These are phyloP conservation scores for Apotomis turbidana DNA, from an alignment of 2,888 invertebrate species.

Conservation along the genomic window DNA sequence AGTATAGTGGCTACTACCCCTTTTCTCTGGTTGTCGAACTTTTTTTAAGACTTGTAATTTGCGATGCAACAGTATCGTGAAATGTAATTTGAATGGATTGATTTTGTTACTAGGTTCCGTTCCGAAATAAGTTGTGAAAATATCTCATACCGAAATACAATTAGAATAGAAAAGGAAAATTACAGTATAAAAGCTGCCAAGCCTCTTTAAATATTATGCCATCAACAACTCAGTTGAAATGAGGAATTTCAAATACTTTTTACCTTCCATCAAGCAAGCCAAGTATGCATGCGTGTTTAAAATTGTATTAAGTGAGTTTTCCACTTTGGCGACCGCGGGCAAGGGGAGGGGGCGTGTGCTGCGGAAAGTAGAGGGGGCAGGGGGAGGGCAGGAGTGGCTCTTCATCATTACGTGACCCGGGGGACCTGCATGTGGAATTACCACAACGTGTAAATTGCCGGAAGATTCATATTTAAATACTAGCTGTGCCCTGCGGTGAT, in stretches of 20 bases:
- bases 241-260: background rate
- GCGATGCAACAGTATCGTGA: no score
- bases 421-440: conserved; percentile 37
- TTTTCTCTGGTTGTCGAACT: background rate
- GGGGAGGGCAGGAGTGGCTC: conserved; percentile 37
- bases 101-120: no score
- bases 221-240: background rate
- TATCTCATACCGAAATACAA: no score
- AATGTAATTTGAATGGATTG: no score
- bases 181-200: no score
- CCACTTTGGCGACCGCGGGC: conserved; percentile 29
- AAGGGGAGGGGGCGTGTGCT: background rate
- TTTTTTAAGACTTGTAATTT: no score
- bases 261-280: conserved; percentile 14
- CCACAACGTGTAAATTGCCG: conserved; percentile 30
- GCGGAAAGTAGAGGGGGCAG: conserved; percentile 5
- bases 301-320: conserved; percentile 46
- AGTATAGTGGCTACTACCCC: background rate
- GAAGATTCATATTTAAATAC: conserved; percentile 12
- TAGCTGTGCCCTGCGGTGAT: no score
- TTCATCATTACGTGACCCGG: conserved; percentile 43
- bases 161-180: no score
- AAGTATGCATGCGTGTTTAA: conserved; percentile 41
- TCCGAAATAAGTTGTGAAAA: no score
- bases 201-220: no score